A percentile compares a stretch with the other conserved stretches of the same genome.
These are phyloP conservation scores for Antechinus stuartii DNA, from an alignment of 2,113 vertebrate species.

Conservation along the genomic window DNA sequence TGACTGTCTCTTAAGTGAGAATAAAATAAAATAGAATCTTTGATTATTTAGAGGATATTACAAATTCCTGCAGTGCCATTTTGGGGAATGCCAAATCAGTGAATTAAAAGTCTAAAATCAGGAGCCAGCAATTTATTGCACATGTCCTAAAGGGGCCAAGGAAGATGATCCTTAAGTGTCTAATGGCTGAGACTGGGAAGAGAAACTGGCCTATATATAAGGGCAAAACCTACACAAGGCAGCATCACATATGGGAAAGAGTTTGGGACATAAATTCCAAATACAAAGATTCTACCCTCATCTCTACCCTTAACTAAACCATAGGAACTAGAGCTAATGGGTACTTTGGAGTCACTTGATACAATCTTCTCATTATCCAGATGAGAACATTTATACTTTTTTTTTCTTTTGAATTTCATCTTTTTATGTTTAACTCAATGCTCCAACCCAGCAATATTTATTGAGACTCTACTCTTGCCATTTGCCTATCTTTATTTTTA, in stretches of 20 bases:
- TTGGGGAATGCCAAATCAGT: not conserved
- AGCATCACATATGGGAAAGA: not conserved
- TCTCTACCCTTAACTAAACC: not conserved
- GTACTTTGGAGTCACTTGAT: not conserved
- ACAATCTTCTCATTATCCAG: not conserved
- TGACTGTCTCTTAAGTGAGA: not conserved
- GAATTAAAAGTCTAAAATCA: not conserved
- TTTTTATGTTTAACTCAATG: not conserved
- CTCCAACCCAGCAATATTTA: not conserved
- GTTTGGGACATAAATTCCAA: not conserved
- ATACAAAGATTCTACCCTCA: not conserved
- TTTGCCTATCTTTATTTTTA: not conserved
- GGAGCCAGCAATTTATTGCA: conserved; percentile 21
- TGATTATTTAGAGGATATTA: not conserved
- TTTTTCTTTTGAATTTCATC: not conserved
- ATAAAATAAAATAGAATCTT: not conserved
- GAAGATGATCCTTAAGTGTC: not conserved
- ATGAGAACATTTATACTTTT: not conserved
- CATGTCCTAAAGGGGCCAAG: conserved; percentile 13
- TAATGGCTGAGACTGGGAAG: not conserved
- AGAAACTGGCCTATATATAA: not conserved
- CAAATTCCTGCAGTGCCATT: not conserved
- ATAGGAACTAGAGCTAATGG: not conserved
- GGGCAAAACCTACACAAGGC: not conserved
- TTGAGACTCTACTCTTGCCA: not conserved